These are phyloP conservation scores for Archaeoteleia sp. DNA, from an alignment of 2,888 invertebrate genomes.

Conservation along the genomic window DNA sequence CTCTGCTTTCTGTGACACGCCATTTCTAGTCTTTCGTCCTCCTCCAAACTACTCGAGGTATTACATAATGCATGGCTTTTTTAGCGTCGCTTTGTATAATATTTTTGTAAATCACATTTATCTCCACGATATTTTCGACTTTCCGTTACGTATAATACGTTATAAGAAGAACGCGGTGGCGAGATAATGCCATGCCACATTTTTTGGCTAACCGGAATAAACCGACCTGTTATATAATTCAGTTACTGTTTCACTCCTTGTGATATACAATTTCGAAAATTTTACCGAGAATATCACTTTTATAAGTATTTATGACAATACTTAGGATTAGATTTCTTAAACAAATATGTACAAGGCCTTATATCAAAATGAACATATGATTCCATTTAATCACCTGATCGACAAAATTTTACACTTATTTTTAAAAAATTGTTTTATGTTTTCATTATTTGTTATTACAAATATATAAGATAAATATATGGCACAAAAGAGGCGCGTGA, in stretches of 20 bases:
- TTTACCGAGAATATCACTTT: neutral
- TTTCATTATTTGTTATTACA: too few relatives aligned
- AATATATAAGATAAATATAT: too few relatives aligned
- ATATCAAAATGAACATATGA: too few relatives aligned
- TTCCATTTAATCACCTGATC: too few relatives aligned
- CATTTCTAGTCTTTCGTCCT: slow-evolving; percentile 11
- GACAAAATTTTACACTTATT: too few relatives aligned
- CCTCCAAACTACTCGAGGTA: slow-evolving; percentile 18
- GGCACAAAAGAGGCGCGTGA: too few relatives aligned
- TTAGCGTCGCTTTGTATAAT: slow-evolving; percentile 32
- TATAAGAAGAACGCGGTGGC: slow-evolving; percentile 3
- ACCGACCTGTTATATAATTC: slow-evolving; percentile 9
- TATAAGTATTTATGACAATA: neutral
- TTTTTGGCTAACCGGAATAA: slow-evolving; percentile 30
- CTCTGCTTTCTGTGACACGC: slow-evolving; percentile 12
- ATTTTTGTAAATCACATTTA: slow-evolving; percentile 47
- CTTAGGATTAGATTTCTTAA: too few relatives aligned
- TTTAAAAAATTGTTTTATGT: too few relatives aligned
- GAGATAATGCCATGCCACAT: slow-evolving; percentile 29
- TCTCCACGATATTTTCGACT: slow-evolving; percentile 29
- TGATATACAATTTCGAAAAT: neutral
- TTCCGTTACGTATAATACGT: slow-evolving; percentile 32
- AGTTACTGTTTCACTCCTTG: neutral
- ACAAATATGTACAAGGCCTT: too few relatives aligned
- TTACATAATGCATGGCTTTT: slow-evolving; percentile 38